Evolutionary conservation across 2,888 invertebrate species (phyloP).

Genomic region (Seira sanloemensis): DNA sequence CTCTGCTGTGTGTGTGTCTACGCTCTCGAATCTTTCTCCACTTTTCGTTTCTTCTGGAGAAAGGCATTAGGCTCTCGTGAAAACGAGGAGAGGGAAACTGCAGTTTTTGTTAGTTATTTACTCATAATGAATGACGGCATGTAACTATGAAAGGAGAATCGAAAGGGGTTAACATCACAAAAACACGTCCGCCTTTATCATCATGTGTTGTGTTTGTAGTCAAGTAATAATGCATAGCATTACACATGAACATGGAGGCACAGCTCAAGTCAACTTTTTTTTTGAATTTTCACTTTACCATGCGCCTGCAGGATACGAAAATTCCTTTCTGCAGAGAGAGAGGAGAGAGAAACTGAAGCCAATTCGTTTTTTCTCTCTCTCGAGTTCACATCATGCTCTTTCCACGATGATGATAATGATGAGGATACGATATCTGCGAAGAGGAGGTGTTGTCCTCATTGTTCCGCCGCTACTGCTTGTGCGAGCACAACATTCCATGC

Average conservation of each 20-base stretch:
- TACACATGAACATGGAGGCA: background rate
- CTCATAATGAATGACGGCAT: background rate
- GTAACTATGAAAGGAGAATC: background rate
- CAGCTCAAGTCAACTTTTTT: background rate
- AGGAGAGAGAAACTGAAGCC: background rate
- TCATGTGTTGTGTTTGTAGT: background rate
- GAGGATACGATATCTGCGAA: background rate
- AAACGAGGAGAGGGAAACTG: background rate
- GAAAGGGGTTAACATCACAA: background rate
- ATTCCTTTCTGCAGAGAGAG: too few relatives aligned
- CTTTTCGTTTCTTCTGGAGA: background rate
- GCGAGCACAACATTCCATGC: background rate
- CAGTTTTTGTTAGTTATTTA: background rate
- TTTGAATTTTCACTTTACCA: too few relatives aligned
- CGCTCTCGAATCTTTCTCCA: too few relatives aligned
- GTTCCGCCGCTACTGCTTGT: background rate
- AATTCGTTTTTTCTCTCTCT: background rate
- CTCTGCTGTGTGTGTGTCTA: too few relatives aligned
- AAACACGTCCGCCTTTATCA: background rate
- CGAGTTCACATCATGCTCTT: background rate
- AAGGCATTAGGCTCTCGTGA: background rate
- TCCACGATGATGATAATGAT: background rate
- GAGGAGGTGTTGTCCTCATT: background rate
- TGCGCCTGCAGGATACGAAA: too few relatives aligned
- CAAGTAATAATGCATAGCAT: background rate